Evolutionary conservation across 2,888 invertebrate genomes (phyloP).

Genomic region (Aricia artaxerxes): DNA sequence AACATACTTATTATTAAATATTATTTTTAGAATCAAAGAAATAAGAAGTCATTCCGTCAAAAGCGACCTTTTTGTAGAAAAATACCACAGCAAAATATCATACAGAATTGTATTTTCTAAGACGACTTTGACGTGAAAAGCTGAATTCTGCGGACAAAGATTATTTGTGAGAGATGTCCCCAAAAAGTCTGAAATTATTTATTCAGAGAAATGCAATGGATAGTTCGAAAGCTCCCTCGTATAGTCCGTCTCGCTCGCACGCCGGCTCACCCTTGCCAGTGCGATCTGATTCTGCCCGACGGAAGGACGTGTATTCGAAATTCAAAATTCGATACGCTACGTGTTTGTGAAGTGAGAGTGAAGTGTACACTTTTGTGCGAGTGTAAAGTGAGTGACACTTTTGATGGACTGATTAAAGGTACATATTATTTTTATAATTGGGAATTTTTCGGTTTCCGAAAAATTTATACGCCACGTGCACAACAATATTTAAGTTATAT

Average conservation of each 20-base stretch:
- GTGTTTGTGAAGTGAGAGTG: slow-evolving; percentile 32
- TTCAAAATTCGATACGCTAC: slow-evolving; percentile 10
- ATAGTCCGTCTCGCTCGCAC: slow-evolving; percentile 43
- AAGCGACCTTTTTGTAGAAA: background rate
- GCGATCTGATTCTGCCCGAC: slow-evolving; percentile 53
- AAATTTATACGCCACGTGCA: background rate
- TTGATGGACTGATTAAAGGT: slow-evolving; percentile 20
- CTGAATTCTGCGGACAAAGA: background rate
- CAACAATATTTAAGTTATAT: too few species aligned
- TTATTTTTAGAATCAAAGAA: background rate
- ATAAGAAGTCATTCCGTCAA: background rate
- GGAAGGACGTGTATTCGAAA: slow-evolving; percentile 47
- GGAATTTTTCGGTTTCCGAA: background rate
- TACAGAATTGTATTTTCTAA: slow-evolving; percentile 14
- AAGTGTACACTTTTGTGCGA: slow-evolving; percentile 35
- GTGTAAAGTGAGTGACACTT: slow-evolving; percentile 17
- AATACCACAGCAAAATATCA: background rate
- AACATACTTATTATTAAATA: background rate
- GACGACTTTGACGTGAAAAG: slow-evolving; percentile 9
- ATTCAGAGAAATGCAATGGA: slow-evolving; percentile 30
- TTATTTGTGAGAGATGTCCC: slow-evolving; percentile 10
- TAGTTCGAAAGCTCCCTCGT: slow-evolving; percentile 44
- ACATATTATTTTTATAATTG: background rate
- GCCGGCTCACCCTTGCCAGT: slow-evolving; percentile 55
- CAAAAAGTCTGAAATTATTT: slow-evolving; percentile 23